These are phyloP conservation scores for Hipposideros larvatus DNA, from an alignment of 2,797 vertebrate genomes.

Conservation along the genomic window DNA sequence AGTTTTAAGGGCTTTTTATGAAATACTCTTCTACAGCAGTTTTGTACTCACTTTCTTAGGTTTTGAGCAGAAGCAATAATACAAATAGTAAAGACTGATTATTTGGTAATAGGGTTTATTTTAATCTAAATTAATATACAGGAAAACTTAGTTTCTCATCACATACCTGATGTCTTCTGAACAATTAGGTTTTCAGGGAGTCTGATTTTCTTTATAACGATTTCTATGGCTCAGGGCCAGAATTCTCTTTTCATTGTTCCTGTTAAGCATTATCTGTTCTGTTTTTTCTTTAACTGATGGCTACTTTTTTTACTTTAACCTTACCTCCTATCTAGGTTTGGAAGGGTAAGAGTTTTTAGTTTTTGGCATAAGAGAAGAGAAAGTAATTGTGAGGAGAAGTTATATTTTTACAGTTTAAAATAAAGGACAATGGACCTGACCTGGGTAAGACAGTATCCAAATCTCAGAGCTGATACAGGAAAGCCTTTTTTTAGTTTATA, in stretches of 20 bases:
- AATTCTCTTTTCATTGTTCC: neutral
- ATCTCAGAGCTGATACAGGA: neutral
- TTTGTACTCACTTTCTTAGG: neutral
- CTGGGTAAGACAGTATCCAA: neutral
- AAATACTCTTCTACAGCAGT: neutral
- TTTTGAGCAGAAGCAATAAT: conserved; percentile 38
- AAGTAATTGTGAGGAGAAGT: neutral
- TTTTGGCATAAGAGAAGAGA: neutral
- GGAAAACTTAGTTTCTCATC: neutral
- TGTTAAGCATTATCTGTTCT: neutral
- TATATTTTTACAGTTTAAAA: conserved; percentile 48
- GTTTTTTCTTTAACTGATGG: conserved; percentile 1
- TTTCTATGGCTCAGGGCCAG: neutral
- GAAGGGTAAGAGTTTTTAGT: neutral
- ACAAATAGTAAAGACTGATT: conserved; percentile 7
- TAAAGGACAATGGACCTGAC: neutral
- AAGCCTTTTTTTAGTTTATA: conserved; percentile 32
- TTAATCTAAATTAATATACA: conserved; percentile 31
- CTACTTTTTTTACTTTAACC: conserved; percentile 48
- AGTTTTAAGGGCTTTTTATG: neutral
- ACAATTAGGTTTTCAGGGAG: neutral
- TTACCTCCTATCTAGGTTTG: neutral
- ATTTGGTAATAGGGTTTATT: neutral
- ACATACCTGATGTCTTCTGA: neutral
- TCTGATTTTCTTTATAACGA: conserved; percentile 12